Percentiles rank a stretch among this genome's conserved stretches.
Conservation (phyloP, 2,797 vertebrate species). For the Coracias cyanogaster region DNA sequence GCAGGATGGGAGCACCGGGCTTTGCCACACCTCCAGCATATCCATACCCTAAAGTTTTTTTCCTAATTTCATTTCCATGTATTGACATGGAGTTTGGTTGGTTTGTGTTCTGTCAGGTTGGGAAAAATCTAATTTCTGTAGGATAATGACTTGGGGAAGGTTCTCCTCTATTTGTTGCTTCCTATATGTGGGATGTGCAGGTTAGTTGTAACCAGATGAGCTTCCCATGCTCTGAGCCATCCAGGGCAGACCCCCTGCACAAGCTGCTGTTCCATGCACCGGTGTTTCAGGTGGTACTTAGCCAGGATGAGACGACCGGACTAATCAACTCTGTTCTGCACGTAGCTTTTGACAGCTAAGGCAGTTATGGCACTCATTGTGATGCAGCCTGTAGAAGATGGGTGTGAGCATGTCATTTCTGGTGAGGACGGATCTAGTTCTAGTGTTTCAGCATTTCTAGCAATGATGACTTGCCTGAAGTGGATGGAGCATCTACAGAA, state of each 20-base stretch:
- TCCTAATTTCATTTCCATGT: not conserved
- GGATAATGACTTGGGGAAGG: not conserved
- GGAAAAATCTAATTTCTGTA: not conserved
- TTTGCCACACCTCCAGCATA: not conserved
- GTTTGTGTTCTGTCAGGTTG: not conserved
- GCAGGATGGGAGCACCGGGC: not conserved
- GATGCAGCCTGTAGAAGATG: not conserved
- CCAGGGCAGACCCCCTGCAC: not conserved
- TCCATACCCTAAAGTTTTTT: not conserved
- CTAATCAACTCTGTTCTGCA: not conserved
- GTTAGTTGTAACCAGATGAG: not conserved
- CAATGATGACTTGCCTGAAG: not conserved
- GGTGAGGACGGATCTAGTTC: not conserved
- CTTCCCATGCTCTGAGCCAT: not conserved
- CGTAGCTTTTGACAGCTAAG: not conserved
- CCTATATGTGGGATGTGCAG: not conserved
- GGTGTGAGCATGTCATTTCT: fast-evolving
- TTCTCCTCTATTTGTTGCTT: not conserved
- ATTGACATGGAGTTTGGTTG: not conserved
- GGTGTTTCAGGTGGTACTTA: not conserved
- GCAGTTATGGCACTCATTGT: not conserved
- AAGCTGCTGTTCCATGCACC: not conserved
- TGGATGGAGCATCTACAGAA: not conserved
- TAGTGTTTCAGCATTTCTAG: not conserved
- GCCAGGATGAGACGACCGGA: not conserved